Conservation (phyloP, 92 coral and sea anemone species). For the Porites lobata region DNA sequence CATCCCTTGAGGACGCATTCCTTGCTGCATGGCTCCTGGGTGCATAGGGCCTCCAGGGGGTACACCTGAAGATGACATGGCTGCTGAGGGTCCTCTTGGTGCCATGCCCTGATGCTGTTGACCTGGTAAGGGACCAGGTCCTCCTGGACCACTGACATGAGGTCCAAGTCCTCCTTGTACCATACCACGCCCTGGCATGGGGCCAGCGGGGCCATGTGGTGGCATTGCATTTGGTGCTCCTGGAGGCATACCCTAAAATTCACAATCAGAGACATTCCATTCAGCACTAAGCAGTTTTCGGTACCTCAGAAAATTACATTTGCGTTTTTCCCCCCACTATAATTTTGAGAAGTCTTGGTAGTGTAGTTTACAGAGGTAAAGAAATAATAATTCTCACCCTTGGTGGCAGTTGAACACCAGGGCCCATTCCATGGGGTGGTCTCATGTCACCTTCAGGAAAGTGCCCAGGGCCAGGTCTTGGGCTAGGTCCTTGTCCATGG, state of each 20-base stretch:
- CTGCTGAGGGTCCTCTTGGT: slow-evolving; percentile 51
- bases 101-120: slow-evolving; percentile 53
- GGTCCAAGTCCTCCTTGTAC: slow-evolving; percentile 51
- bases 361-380: neutral
- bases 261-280: too few species aligned
- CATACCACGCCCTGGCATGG: slow-evolving; percentile 41
- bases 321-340: too few species aligned
- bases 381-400: slow-evolving; percentile 14
- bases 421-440: slow-evolving; percentile 36
- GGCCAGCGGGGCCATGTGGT: slow-evolving; percentile 71
- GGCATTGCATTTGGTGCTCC: slow-evolving; percentile 61
- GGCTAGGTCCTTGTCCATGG: slow-evolving; percentile 59
- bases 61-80: slow-evolving; percentile 39
- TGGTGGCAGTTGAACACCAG: slow-evolving; percentile 19
- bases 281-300: neutral
- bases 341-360: neutral
- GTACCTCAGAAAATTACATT: neutral
- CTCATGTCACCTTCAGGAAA: slow-evolving; percentile 40
- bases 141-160: slow-evolving; percentile 29
- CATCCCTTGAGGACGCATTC: slow-evolving; percentile 73
- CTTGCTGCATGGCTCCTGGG: slow-evolving; percentile 49
- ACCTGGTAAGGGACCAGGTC: slow-evolving; percentile 53
- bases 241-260: slow-evolving; percentile 44
- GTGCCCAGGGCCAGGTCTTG: slow-evolving; percentile 38
- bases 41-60: slow-evolving; percentile 56